Base-by-base conservation (phyloP, 2,113 vertebrate species). In the Eretmochelys imbricata region DNA sequence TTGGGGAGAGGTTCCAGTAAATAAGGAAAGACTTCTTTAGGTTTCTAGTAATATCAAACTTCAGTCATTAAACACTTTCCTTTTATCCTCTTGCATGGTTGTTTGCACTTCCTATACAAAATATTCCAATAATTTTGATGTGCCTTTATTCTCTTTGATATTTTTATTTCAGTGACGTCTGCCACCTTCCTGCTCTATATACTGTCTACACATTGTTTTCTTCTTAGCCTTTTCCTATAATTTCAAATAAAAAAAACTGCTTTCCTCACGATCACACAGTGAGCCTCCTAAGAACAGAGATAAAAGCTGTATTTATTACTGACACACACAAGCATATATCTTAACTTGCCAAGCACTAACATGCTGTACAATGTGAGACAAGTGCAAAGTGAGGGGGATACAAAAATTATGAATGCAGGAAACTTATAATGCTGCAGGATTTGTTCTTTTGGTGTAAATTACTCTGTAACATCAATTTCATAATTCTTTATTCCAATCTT, bases 201-300 rank as follows among this genome's bases (percentile, higher is more conserved):
- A 38, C 50, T n/a, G 13, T 22, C 59, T 31, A 51, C 35, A 76
- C 20, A 82, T 12, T 79, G 42, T 0, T 93, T 82, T 88, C 89
- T 54, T 54, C 55, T 57, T 25, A 25, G 55, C 25, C 62, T 91
- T 46, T 84, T 25, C 17, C 62, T 88, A 86, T 46, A 42, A 96
- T 82, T 94, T 89, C 85, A 49, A 89, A 50, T 78, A 87, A 95
- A 94, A 65, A 72, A 95, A 92, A 89, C 8, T 8, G 57, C 87
- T 93, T 94, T 89, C 91, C 72, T 94, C 93, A 48, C 10, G 65
- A 81, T 65, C 91, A 91, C 59, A 81, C 94, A 97, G 97, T 96
- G 85, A 97, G 97, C 97, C 91, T 97, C 96, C 89, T 97, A 97
- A 97, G 95, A 97, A 97, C 94, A 96, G 29, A 62, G 95, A 96